Base-by-base conservation (phyloP, 1,140 invertebrate species). In the Ctenoplectra terminalis region DNA sequence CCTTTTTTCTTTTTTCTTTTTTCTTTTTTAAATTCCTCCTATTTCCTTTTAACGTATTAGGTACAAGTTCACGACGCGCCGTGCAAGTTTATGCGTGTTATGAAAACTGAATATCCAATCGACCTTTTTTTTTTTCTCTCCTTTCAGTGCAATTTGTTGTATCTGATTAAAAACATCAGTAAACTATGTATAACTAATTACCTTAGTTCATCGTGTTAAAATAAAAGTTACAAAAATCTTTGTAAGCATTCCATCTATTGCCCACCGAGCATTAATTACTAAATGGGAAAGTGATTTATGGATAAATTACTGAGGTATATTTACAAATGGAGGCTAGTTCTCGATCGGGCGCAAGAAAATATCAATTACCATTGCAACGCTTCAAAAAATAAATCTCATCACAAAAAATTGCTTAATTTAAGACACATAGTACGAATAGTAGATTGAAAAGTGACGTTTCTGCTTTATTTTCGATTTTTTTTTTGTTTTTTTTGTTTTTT, bases 301-400 rank as follows among this genome's bases (percentile, higher is more conserved):
- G 60, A 78, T 79, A 75, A 85, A 50, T 87, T 77, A 85, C 56
- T 61, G n/a, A n/a, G n/a, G n/a, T n/a, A n/a, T n/a, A 83, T 83
- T 81, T 85, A 83, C 83, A 87, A 83, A 87, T 64, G 46, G 69
- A 43, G 34, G 31, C 78, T 70, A 70, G 23, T 60, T 50, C 20
- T 80, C 69, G n/a, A 82, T 85, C 76, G 54, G 56, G 26, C 67
- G 76, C 63, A 85, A 52, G 37, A 66, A 85, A 88, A 83, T 80
- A 83, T 79, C 79, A 82, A 75, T 61, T 52, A 46, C 9, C n/a
- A 20, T 43, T 29, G 15, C 2, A 70, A 37, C 29, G 15, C n/a
- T 17, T 3, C 20, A 52, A 40, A 4, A 54, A 67, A 52, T 23
- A n/a, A 52, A 34, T 64, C 26, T 63, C 54, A 69, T 37, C 34